Evolutionary conservation across 2,113 vertebrate species (phyloP), one percentile per base, ranked within the genome.

Genomic region (Brachionichthys hirsutus): DNA sequence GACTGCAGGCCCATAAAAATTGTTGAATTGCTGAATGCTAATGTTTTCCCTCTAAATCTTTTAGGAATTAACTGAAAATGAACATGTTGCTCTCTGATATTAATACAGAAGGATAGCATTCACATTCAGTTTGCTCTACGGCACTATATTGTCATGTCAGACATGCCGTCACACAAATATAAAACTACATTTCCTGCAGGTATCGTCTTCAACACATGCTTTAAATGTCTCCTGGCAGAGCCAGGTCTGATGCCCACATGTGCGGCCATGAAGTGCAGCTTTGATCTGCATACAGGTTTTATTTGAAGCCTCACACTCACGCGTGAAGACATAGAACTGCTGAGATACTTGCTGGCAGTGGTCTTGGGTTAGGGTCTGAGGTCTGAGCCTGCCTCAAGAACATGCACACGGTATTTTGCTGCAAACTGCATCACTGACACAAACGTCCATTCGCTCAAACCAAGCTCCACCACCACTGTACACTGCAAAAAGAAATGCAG

Each of bases 131-230:
- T 30, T 30, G 5, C 24, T 30, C 24, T 30, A 30, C 8, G 3
- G 24, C 24, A 30, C 24, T 30, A 3, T 30, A 3, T 8, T 30
- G 24, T 30, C 24, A 30, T 30, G 15, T 0, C 36, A 38, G 6
- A 38, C 36, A 38, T 9, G 36, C 36, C 12, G 36, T 10, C 8
- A 38, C 9, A 9, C 36, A 9, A n/a, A 46, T 4, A 11, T 17
- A 46, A 46, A 16, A 16, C 17, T n/a, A 15, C 85, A 78, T 81
- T n/a, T 94, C 97, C 94, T 94, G 91, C 97, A 98, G 17, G 77
- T 18, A 30, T 58, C 51, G 58, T 93, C 91, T 42, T 87, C 54
- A 69, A 81, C 80, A 76, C 95, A 98, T 63, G 52, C 86, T 41
- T 68, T 86, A 44, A 94, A 70, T 44, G 91, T 78, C n/a, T 85